Conservation (phyloP, 2,797 vertebrate genomes). For the Psittacula derbiana region DNA sequence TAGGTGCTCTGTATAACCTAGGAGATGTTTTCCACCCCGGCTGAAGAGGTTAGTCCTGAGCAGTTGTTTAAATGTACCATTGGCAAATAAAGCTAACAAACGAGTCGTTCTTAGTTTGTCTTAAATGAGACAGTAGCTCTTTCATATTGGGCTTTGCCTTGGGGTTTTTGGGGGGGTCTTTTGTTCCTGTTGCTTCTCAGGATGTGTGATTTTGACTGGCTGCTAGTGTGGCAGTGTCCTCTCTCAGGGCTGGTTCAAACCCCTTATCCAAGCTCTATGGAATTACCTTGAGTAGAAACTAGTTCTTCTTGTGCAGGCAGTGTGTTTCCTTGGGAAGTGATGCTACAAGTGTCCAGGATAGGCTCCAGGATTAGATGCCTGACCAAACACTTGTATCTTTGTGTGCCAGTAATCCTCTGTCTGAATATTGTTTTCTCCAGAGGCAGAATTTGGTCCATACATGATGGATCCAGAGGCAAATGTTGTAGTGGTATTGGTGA, state of each 20-base stretch:
- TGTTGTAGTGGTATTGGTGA: rapidly evolving
- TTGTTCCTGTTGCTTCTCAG: neutral
- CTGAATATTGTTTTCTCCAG: rapidly evolving
- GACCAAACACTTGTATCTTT: rapidly evolving
- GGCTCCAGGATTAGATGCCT: neutral
- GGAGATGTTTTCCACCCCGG: neutral
- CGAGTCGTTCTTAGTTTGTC: neutral
- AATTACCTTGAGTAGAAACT: rapidly evolving
- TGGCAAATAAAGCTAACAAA: conserved; percentile 57
- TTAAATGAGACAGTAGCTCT: neutral
- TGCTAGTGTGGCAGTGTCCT: neutral
- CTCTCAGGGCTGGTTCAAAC: neutral
- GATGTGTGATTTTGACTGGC: neutral
- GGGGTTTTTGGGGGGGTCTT: rapidly evolving
- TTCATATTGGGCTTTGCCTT: neutral
- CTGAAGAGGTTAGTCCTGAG: conserved; percentile 12
- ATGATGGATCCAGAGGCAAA: rapidly evolving
- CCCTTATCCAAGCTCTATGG: neutral
- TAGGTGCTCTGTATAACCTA: neutral
- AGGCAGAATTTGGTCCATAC: rapidly evolving
- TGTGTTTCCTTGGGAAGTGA: neutral
- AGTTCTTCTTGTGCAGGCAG: too few relatives aligned
- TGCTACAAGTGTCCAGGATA: neutral
- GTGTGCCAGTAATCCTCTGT: rapidly evolving
- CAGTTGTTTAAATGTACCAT: conserved; percentile 43